These are phyloP conservation scores for Octomys mimax DNA, from an alignment of 2,797 vertebrate genomes.

Conservation along the genomic window DNA sequence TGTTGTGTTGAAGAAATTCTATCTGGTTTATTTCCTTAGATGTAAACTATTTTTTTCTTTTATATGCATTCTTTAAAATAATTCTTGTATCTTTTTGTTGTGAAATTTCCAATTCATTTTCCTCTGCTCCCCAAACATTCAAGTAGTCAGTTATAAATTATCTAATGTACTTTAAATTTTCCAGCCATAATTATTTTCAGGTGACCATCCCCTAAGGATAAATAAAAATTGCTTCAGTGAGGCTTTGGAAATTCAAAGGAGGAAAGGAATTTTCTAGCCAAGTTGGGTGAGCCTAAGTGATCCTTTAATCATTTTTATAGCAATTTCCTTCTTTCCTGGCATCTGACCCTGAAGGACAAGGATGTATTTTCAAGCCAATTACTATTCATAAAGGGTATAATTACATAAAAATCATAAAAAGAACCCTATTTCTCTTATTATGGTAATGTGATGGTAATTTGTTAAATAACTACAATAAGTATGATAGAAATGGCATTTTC, in stretches of 20 bases:
- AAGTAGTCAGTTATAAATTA: not conserved
- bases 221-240: slow-evolving; percentile 66
- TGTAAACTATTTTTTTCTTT: not conserved
- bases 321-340: slow-evolving; percentile 70
- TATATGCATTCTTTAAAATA: not conserved
- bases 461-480: slow-evolving; percentile 54
- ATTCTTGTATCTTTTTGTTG: not conserved
- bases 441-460: slow-evolving; percentile 72
- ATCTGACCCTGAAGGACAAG: slow-evolving; percentile 62
- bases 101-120: not conserved
- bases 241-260: slow-evolving; percentile 40
- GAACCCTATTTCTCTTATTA: slow-evolving; percentile 66
- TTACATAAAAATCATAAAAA: slow-evolving; percentile 71
- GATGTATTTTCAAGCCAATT: slow-evolving; percentile 76
- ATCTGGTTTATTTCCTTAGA: not conserved
- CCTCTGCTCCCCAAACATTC: not conserved
- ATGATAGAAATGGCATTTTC: slow-evolving; percentile 62
- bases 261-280: slow-evolving; percentile 52
- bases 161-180: slow-evolving; percentile 45
- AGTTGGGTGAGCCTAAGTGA: slow-evolving; percentile 52
- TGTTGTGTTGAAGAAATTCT: not conserved
- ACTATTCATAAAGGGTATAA: slow-evolving; percentile 72
- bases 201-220: not conserved
- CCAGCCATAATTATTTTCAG: slow-evolving; percentile 26
- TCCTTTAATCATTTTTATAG: slow-evolving; percentile 61